These are phyloP conservation scores for Flexamia atlantica DNA, from an alignment of 2,888 invertebrate species.

Conservation along the genomic window DNA sequence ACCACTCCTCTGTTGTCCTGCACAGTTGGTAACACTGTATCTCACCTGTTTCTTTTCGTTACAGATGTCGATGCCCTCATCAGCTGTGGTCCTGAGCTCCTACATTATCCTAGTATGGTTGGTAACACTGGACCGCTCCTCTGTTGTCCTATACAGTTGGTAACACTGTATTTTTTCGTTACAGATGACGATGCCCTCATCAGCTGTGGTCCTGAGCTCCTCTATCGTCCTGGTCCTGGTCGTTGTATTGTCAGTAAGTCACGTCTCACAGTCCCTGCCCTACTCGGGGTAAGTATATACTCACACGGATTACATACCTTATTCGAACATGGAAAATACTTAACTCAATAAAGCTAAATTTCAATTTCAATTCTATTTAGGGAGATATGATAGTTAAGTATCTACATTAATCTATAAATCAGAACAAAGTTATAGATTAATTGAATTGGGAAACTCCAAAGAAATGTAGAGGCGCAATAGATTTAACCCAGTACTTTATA, in stretches of 20 bases:
- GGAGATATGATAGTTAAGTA: too few species aligned
- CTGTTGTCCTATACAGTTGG: too few species aligned
- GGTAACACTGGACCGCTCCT: not conserved
- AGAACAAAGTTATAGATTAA: too few species aligned
- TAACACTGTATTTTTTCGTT: not conserved
- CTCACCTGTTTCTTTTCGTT: not conserved
- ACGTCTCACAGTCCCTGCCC: slow-evolving; percentile 66
- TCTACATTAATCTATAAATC: too few species aligned
- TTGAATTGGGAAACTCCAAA: too few species aligned
- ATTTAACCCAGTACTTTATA: too few species aligned
- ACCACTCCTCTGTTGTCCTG: too few species aligned
- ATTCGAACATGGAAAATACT: too few species aligned
- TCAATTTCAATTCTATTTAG: too few species aligned
- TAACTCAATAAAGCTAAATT: too few species aligned
- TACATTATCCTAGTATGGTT: slow-evolving; percentile 64
- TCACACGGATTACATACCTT: too few species aligned
- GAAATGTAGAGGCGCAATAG: too few species aligned
- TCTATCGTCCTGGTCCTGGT: slow-evolving; percentile 66
- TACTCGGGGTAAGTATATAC: slow-evolving; percentile 66
- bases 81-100: slow-evolving; percentile 60
- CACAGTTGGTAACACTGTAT: slow-evolving; percentile 3
- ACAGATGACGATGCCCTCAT: slow-evolving; percentile 55
- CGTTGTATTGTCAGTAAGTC: slow-evolving; percentile 64
- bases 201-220: slow-evolving; percentile 65
- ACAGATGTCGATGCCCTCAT: slow-evolving; percentile 56